Base-by-base conservation (phyloP, 2,888 invertebrate species). In the Habroteleia sp. region DNA sequence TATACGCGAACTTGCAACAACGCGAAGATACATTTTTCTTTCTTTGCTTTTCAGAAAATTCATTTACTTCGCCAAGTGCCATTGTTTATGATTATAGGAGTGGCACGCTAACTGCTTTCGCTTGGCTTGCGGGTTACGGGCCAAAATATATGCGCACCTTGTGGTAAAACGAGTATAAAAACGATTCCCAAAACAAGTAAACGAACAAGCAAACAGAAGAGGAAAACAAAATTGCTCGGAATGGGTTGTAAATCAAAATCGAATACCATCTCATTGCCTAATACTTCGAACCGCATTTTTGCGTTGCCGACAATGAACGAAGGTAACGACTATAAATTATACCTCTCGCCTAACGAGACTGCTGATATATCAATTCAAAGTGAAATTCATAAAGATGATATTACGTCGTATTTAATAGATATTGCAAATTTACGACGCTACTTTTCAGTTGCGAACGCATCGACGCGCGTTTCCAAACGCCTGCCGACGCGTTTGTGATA, bases 51-150 rank as follows among this genome's bases (percentile, higher is more conserved):
- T 50, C 23, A 58, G 7, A 6, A 52, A 54, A 60, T 66, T 66
- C 16, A 14, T 62, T 74, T 46, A 54, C 42, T 54, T 66, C 35
- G 65, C 73, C 48, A 60, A 73, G 73, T 74, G 74, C 62, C 74
- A 74, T 74, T 54, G 41, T 62, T 60, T 39, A 74, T 41, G 33
- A 62, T 56, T 52, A 54, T 46, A n/a, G 10, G 37, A 60, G 20
- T 65, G 69, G 69, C 74, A 65, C 65, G 13, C 13, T 60, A 74
- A 69, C 35, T 65, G 69, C 69, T 74, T 74, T 58, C 6, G 68
- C 68, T 62, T 74, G 56, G 68, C 48, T 68, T 68, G 74, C 74
- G 74, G 74, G 68, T 74, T 74, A 68, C 66, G 66, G 68, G 68
- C 74, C 74, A 72, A 71, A 62, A 54, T 72, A 56, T 72, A 71